Base-by-base conservation (phyloP, 1,140 invertebrate genomes). In the Caenorhabditis remanei region DNA sequence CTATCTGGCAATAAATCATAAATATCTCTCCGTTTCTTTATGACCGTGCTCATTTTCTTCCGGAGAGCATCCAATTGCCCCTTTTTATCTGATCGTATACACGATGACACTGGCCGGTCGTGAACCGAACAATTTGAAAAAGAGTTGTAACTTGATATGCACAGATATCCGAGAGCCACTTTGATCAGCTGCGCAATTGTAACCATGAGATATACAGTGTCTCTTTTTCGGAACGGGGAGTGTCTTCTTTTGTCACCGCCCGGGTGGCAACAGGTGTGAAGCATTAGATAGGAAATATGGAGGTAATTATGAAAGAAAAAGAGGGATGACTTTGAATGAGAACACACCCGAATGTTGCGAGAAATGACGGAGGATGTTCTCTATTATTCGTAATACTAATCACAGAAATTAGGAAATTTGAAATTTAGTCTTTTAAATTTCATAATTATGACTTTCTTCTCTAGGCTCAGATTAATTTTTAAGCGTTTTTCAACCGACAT, bases 101-200 rank as follows among this genome's bases (percentile, higher is more conserved):
- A 75, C 19, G 58, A 32, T 9, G 56, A n/a, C 58, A 5, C 19
- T 61, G 58, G n/a, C 58, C 58, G 4, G 63, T 67, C 63, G 63
- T 67, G 63, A 32, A 9, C 61, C 61, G 61, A 65, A 65, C 24
- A 65, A 65, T 65, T 65, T 65, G 61, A 65, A 65, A 65, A 46
- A 14, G 43, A 8, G 43, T 11, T 46, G 67, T 75, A 75, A 75
- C 67, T 46, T 75, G 67, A 75, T 75, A 75, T 75, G 41, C 24
- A 5, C 63, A n/a, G 63, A 67, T 61, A 67, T n/a, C 24, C 9
- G 63, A 40, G 19, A 1, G 41, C 11, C 11, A 46, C 67, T 75
- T 75, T 75, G 67, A 75, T 75, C 67, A 75, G 67, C 67, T 75
- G 67, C 67, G 67, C 67, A 75, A 65, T 65, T 53, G 50, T 16